Evolutionary conservation across 2,888 invertebrate genomes (phyloP), one percentile per base, ranked within the genome.

Genomic region (Galerucella nymphaeae): DNA sequence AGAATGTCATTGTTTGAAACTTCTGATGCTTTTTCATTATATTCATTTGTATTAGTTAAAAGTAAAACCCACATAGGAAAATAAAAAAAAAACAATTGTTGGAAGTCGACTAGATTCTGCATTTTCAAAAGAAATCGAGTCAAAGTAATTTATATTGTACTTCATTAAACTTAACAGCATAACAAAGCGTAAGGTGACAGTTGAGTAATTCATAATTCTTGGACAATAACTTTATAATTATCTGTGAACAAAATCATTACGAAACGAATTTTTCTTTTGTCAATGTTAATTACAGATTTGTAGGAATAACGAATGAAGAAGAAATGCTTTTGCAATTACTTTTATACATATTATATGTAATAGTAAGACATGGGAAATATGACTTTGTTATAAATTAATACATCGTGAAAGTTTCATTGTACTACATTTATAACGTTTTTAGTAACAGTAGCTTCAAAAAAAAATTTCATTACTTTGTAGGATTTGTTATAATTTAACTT

Each of bases 271-370:
- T 70, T 69, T 70, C 18, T 23, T 63, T 70, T 70, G 70, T 70
- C 55, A 70, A 63, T 70, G 63, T 70, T 70, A 70, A 70, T 70
- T 70, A 70, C 59, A 61, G 58, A 67, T 67, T 67, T 38, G 38
- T 42, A 57, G 62, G 18, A 41, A 48, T 59, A 16, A 58, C 55
- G 55, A 53, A 55, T 50, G n/a, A 20, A 53, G 30, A 14, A 41
- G 45, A 45, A 63, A 64, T 42, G 42, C 57, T 70, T 70, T 70
- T 63, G 63, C 63, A 70, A 70, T 70, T 70, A 70, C 53, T 63
- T 63, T 63, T 18, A 38, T 57, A 69, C 63, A 55, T 45, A 69
- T 55, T 38, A 42, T 62, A 53, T 53, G 10, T 53, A 69, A 64
- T 57, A 45, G 64, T 23, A 23, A 53, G 45, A 62, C 69, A 62